phyloP scores from a whole-genome alignment of 2,888 invertebrate species.

The Conomelus anceps region DNA sequence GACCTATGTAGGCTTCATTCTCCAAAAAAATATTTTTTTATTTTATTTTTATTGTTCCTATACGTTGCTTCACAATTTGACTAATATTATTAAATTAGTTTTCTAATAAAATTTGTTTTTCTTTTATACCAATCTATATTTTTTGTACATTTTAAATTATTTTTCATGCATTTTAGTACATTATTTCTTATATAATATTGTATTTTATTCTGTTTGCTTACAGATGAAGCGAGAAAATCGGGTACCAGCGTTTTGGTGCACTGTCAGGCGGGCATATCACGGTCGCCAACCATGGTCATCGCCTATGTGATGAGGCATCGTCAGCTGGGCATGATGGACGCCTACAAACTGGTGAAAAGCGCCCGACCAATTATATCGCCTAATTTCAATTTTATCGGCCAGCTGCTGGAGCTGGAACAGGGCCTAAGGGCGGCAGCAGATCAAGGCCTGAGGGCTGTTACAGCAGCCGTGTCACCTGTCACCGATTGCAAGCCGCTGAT shows the following conservation, averaged over 20 bases:
- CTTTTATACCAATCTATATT: too few relatives aligned
- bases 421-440: conserved; percentile 48
- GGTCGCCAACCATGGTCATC: conserved; percentile 90
- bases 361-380: conserved; percentile 87
- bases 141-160: not conserved
- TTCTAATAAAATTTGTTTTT: too few relatives aligned
- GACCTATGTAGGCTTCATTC: too few relatives aligned
- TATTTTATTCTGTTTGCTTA: conserved; percentile 41
- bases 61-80: too few relatives aligned
- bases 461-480: not conserved
- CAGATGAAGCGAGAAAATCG: conserved; percentile 64
- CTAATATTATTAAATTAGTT: too few relatives aligned
- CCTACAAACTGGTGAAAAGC: conserved; percentile 77
- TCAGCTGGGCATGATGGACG: conserved; percentile 74
- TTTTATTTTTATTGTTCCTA: too few relatives aligned
- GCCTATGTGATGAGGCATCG: conserved; percentile 90
- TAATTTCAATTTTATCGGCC: conserved; percentile 90
- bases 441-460: conserved; percentile 12
- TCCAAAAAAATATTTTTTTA: too few relatives aligned
- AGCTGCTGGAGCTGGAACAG: conserved; percentile 77
- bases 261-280: conserved; percentile 91
- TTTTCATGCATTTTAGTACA: not conserved
- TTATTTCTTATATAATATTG: conserved; percentile 2
- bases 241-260: conserved; percentile 77
- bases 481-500: conserved; percentile 30